Conservation (phyloP, 2,888 invertebrate species). For the Unio delphinus region DNA sequence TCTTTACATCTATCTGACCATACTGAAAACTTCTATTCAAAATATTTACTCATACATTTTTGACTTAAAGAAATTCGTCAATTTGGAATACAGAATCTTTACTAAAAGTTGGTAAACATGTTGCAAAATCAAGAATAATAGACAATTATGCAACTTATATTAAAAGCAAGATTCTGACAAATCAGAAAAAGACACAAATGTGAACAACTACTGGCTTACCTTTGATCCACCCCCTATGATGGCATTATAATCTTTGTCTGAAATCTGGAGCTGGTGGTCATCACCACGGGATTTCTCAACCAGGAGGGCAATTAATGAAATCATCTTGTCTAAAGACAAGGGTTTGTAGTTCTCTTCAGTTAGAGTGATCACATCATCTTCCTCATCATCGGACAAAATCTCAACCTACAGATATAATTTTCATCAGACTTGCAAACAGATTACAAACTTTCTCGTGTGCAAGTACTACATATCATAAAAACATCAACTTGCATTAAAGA, state of each 20-base stretch:
- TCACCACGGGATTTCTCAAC: conserved; percentile 88
- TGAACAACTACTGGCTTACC: conserved; percentile 71
- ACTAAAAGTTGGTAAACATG: background rate
- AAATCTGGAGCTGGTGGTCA: conserved; percentile 80
- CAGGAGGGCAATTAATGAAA: conserved; percentile 88
- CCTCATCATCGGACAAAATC: conserved; percentile 80
- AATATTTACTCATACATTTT: too few relatives aligned
- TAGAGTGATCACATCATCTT: conserved; percentile 79
- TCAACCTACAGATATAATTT: conserved; percentile 72
- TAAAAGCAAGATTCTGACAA: too few relatives aligned
- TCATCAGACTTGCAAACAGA: background rate
- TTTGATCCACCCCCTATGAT: conserved; percentile 84
- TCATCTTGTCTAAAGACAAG: conserved; percentile 95
- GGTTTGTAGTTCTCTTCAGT: conserved; percentile 85
- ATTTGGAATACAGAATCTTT: background rate
- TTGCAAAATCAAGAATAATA: background rate
- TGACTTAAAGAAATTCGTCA: too few relatives aligned
- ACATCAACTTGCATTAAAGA: too few relatives aligned
- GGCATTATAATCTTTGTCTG: conserved; percentile 85
- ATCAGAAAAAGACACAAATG: too few relatives aligned
- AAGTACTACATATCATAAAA: too few relatives aligned
- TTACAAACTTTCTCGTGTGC: too few relatives aligned
- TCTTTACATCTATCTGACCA: too few relatives aligned
- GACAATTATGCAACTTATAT: too few relatives aligned
- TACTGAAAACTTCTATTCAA: too few relatives aligned